Conservation (phyloP, 2,888 invertebrate species). For the Magallana nippona region DNA sequence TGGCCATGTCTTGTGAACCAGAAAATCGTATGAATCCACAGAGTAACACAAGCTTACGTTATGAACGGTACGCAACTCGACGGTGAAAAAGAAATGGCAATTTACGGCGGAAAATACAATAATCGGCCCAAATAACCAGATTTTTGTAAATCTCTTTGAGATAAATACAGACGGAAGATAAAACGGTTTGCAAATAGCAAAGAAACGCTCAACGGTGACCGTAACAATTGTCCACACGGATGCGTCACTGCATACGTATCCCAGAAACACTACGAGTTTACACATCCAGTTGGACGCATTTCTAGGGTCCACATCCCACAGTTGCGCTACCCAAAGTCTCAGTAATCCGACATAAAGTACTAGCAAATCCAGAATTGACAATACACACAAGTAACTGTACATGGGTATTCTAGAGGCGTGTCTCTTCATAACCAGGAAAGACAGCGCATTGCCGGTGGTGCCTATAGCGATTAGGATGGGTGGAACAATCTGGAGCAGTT, state of each 20-base stretch:
- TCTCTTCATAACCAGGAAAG: constrained; percentile 74
- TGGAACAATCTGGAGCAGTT: constrained; percentile 71
- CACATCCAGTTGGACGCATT: constrained; percentile 70
- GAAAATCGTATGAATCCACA: constrained; percentile 50
- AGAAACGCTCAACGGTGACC: constrained; percentile 77
- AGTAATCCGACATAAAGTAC: constrained; percentile 78
- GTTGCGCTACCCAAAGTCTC: constrained; percentile 75
- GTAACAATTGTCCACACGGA: constrained; percentile 79
- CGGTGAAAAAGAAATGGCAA: constrained; percentile 76
- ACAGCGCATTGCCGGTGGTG: constrained; percentile 77
- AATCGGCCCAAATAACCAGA: constrained; percentile 65
- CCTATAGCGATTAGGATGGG: constrained; percentile 76
- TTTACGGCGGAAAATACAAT: constrained; percentile 70
- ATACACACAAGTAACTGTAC: constrained; percentile 76
- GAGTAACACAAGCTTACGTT: constrained; percentile 60
- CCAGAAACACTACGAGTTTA: constrained; percentile 72
- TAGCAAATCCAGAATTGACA: constrained; percentile 76
- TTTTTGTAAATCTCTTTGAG: constrained; percentile 48
- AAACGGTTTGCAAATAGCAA: constrained; percentile 77
- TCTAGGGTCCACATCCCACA: constrained; percentile 71
- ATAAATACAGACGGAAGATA: constrained; percentile 74
- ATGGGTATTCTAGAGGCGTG: constrained; percentile 77
- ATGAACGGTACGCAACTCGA: constrained; percentile 47
- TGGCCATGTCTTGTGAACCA: constrained; percentile 75
- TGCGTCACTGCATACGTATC: constrained; percentile 75